Evolutionary conservation across 2,113 vertebrate species (phyloP).

Genomic region (Malurus melanocephalus): DNA sequence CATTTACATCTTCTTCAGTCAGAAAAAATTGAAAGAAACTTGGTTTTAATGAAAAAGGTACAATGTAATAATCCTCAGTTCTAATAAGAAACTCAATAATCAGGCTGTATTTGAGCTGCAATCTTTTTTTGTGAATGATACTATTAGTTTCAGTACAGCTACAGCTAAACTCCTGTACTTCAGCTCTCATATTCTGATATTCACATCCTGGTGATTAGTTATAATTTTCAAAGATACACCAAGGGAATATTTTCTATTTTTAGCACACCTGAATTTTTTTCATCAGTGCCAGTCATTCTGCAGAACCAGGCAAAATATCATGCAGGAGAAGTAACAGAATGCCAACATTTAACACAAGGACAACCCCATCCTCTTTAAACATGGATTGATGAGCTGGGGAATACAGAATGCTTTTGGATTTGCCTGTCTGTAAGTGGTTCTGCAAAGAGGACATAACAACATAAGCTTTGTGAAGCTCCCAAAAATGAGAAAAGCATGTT

Average conservation of each 20-base stretch:
- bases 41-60: not conserved
- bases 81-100: not conserved
- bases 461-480: constrained; percentile 10
- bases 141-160: not conserved
- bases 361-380: constrained; percentile 38
- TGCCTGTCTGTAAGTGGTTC: constrained; percentile 7
- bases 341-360: constrained; percentile 28
- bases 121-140: not conserved
- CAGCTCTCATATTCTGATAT: not conserved
- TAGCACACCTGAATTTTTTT: constrained; percentile 31
- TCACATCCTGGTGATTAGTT: not conserved
- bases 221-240: not conserved
- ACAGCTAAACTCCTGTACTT: not conserved
- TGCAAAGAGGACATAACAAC: not conserved
- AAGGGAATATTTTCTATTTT: not conserved
- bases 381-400: constrained; percentile 4
- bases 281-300: not conserved
- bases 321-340: constrained; percentile 27
- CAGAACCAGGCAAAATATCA: constrained; percentile 26
- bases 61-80: not conserved
- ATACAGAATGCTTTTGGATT: constrained; percentile 23
- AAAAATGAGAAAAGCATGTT: constrained; percentile 51
- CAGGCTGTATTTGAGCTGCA: not conserved
- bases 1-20: not conserved
- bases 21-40: not conserved